These are phyloP conservation scores for Piscicola geometra DNA, from an alignment of 2,888 invertebrate species.

Conservation along the genomic window DNA sequence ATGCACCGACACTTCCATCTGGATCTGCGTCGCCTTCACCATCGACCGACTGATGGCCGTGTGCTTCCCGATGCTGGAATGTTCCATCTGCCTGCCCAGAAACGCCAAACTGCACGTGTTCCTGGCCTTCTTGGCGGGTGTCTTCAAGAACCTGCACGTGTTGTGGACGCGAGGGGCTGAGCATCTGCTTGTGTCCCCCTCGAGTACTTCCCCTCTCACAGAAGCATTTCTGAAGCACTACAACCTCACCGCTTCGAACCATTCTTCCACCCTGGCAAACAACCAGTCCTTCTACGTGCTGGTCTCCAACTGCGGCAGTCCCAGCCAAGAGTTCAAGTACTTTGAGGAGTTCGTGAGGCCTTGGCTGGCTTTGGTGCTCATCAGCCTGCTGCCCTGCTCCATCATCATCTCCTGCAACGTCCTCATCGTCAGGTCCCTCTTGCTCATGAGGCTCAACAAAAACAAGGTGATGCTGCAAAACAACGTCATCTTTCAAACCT, in stretches of 20 bases:
- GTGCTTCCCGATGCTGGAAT: slow-evolving; percentile 42
- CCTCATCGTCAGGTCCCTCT: slow-evolving; percentile 43
- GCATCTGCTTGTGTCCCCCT: slow-evolving; percentile 24
- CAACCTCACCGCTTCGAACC: neutral
- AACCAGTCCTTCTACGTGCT: neutral
- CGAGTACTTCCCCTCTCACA: neutral
- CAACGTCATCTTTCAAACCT: too few relatives aligned
- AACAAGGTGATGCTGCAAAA: too few relatives aligned
- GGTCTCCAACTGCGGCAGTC: slow-evolving; percentile 41
- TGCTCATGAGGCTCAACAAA: slow-evolving; percentile 27
- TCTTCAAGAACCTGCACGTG: slow-evolving; percentile 42
- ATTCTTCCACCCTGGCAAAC: neutral
- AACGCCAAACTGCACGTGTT: slow-evolving; percentile 37
- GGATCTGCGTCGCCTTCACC: slow-evolving; percentile 44
- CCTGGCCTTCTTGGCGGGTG: slow-evolving; percentile 31
- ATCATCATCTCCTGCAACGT: slow-evolving; percentile 44
- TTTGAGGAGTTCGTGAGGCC: slow-evolving; percentile 44
- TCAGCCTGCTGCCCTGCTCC: slow-evolving; percentile 41
- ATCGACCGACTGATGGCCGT: slow-evolving; percentile 43
- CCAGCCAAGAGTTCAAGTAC: slow-evolving; percentile 39
- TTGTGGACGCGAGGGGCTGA: slow-evolving; percentile 43
- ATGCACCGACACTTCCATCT: slow-evolving; percentile 41
- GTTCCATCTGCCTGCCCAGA: slow-evolving; percentile 29
- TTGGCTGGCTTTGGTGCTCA: slow-evolving; percentile 44
- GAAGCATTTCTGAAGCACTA: neutral